Evolutionary conservation across 2,888 invertebrate species (phyloP).

Genomic region (Patella depressa): DNA sequence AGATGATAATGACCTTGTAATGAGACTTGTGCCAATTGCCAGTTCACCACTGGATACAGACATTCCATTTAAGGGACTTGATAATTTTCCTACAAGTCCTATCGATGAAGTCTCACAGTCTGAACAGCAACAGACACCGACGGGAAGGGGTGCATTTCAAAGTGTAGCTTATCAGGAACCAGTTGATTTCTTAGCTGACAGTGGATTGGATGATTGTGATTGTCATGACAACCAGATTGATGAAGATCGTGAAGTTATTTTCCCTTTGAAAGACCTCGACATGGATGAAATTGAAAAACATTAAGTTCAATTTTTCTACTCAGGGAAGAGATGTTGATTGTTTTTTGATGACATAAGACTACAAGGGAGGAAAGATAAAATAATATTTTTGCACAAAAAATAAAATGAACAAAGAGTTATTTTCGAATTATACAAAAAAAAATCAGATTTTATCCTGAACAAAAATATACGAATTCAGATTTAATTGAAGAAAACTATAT

Average conservation of each 20-base stretch:
- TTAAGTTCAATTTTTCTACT: constrained; percentile 30
- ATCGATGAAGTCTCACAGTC: constrained; percentile 45
- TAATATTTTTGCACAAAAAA: too few species aligned
- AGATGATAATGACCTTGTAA: constrained; percentile 46
- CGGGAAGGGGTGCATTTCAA: not conserved
- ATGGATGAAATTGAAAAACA: constrained; percentile 67
- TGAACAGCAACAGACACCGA: not conserved
- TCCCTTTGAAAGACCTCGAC: constrained; percentile 60
- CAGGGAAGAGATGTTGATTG: too few species aligned
- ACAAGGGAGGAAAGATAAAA: too few species aligned
- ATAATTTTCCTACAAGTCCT: constrained; percentile 32
- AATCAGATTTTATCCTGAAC: too few species aligned
- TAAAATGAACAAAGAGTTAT: too few species aligned
- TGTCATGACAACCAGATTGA: constrained; percentile 31
- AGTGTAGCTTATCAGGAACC: not conserved
- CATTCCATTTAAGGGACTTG: constrained; percentile 34
- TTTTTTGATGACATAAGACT: too few species aligned
- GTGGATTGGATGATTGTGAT: constrained; percentile 38
- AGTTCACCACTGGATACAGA: constrained; percentile 64
- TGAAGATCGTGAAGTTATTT: constrained; percentile 50
- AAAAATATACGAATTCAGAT: too few species aligned
- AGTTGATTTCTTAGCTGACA: not conserved
- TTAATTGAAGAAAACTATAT: too few species aligned
- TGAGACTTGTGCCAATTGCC: constrained; percentile 63
- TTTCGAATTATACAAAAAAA: too few species aligned